A percentile compares a stretch with the other conserved stretches of the same genome.
These are phyloP conservation scores for Onychomys torridus DNA, from an alignment of 2,797 vertebrate species.

Conservation along the genomic window DNA sequence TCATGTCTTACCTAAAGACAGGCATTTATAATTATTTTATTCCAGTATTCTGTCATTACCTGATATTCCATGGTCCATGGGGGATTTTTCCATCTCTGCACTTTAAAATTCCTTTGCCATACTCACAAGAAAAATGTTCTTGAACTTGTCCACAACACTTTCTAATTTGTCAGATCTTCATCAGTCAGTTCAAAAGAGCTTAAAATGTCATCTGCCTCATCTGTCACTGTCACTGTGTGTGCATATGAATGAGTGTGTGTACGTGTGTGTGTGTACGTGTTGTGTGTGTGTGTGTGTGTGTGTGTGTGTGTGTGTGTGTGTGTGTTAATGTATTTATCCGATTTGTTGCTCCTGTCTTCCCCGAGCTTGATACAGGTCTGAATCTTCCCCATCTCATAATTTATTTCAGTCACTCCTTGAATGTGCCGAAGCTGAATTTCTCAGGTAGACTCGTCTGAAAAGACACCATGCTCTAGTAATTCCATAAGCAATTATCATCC, in stretches of 20 bases:
- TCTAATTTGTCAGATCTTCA: slow-evolving; percentile 90
- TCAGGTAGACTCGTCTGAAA: slow-evolving; percentile 87
- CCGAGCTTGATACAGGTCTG: slow-evolving; percentile 85
- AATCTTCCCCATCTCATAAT: slow-evolving; percentile 88
- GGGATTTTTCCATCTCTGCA: slow-evolving; percentile 66
- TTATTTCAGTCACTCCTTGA: slow-evolving; percentile 88
- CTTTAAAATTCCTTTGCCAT: slow-evolving; percentile 85
- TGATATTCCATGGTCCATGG: slow-evolving; percentile 31
- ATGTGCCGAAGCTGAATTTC: slow-evolving; percentile 87
- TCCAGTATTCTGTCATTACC: slow-evolving; percentile 50
- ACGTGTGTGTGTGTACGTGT: slow-evolving; percentile 80
- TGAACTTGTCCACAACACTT: slow-evolving; percentile 87
- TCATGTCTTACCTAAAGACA: slow-evolving; percentile 12
- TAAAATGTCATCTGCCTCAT: slow-evolving; percentile 88
- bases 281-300: slow-evolving; percentile 85
- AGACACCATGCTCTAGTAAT: slow-evolving; percentile 86
- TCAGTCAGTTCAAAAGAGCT: slow-evolving; percentile 88
- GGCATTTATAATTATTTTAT: neutral
- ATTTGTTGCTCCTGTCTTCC: slow-evolving; percentile 85
- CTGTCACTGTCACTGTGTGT: slow-evolving; percentile 85
- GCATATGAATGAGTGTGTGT: slow-evolving; percentile 84
- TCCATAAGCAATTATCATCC: slow-evolving; percentile 88
- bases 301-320: slow-evolving; percentile 84
- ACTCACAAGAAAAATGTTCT: slow-evolving; percentile 78
- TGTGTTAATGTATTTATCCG: slow-evolving; percentile 89